Evolutionary conservation across 2,113 vertebrate species (phyloP), one percentile per base, ranked within the genome.

Genomic region (Mungos mungo): DNA sequence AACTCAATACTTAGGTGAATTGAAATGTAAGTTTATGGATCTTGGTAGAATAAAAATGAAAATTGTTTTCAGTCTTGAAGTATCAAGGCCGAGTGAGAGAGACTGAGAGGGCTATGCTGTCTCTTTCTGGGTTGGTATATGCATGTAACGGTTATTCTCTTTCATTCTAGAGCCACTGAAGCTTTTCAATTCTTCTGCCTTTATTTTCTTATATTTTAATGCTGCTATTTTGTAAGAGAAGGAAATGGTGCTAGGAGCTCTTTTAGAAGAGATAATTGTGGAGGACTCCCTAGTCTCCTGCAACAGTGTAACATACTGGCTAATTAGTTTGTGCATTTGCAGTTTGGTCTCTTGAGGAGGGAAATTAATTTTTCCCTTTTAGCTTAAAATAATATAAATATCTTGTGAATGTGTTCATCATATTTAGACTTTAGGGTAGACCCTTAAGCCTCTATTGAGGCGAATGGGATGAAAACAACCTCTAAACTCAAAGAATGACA

Each of bases 251-350:
- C 84, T 98, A 45, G 12, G 95, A 98, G 96, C 80, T 95, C 96
- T 98, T 86, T 57, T 94, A 94, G 87, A 57, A 96, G 90, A 98
- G 92, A 90, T 85, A 87, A 98, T 98, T 98, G 93, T 98, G 57
- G 93, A 85, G 2, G 82, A 77, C 11, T 97, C 96, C 97, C 60
- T 68, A 45, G 90, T 93, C 84, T 94, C 95, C 80, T 85, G 94
- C 82, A 96, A 89, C 92, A 33, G 18, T 80, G 0, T 71, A 97
- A 93, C 31, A 52, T 96, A 72, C 38, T 69, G 88, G 96, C 97
- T 98, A 98, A 98, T 99, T 99, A 98, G 97, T 98, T 90, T 96
- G 71, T 95, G 35, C 91, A 90, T 85, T 98, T 97, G 90, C 85
- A 95, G 72, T 96, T 97, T 92, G 69, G 80, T 97, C 94, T 98